These are phyloP conservation scores for Lanistes nyassanus DNA, from an alignment of 1,140 invertebrate genomes.

Conservation along the genomic window DNA sequence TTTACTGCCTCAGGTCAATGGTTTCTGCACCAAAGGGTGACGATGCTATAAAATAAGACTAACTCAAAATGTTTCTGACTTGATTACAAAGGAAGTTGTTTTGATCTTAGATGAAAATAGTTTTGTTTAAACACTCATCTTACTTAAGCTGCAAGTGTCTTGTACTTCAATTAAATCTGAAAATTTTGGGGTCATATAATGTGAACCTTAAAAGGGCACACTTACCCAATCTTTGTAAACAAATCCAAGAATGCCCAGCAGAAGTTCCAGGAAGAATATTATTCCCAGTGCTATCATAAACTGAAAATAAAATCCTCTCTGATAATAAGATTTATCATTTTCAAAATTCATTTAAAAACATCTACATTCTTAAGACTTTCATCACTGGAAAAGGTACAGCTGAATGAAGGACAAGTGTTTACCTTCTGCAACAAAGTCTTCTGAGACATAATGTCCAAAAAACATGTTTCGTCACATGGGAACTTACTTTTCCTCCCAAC, in stretches of 20 bases:
- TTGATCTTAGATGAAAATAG: too few relatives aligned
- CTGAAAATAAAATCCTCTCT: slow-evolving; percentile 72
- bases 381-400: not conserved
- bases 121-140: too few relatives aligned
- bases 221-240: slow-evolving; percentile 97
- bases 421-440: not conserved
- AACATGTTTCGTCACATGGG: too few relatives aligned
- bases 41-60: too few relatives aligned
- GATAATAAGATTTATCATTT: not conserved
- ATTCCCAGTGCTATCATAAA: slow-evolving; percentile 93
- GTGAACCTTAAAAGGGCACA: slow-evolving; percentile 23
- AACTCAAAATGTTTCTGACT: too few relatives aligned
- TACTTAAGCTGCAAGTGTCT: too few relatives aligned
- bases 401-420: not conserved
- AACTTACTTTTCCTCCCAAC: too few relatives aligned
- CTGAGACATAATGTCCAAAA: not conserved
- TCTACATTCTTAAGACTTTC: not conserved
- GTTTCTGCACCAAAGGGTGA: too few relatives aligned
- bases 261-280: slow-evolving; percentile 89
- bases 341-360: not conserved
- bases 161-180: too few relatives aligned
- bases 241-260: slow-evolving; percentile 90
- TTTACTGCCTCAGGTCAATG: too few relatives aligned
- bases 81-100: too few relatives aligned
- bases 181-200: too few relatives aligned